Evolutionary conservation across 2,888 invertebrate species (phyloP).

Genomic region (Chalcis sispes): DNA sequence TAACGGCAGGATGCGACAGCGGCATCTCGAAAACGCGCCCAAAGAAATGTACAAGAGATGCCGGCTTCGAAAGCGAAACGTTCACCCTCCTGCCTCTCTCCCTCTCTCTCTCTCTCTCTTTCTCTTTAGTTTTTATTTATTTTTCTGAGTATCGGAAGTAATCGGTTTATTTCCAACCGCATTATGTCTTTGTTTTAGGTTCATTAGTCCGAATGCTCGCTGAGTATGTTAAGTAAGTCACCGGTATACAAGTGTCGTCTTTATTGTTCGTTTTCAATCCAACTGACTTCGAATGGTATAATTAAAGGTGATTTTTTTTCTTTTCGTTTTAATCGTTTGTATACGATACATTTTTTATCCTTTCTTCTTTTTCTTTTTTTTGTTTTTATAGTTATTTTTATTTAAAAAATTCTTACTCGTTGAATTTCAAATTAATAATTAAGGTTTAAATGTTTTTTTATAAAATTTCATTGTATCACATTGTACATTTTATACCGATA

Average conservation of each 20-base stretch:
- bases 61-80: constrained; percentile 41
- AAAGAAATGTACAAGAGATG: background rate
- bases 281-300: constrained; percentile 11
- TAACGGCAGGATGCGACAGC: constrained; percentile 40
- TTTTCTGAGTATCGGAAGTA: too few relatives aligned
- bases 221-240: constrained; percentile 28
- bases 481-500: too few relatives aligned
- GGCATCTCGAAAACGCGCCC: constrained; percentile 19
- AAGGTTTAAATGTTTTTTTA: too few relatives aligned
- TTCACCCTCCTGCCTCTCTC: too few relatives aligned
- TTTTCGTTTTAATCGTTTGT: background rate
- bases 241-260: background rate
- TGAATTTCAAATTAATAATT: too few relatives aligned
- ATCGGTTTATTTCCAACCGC: background rate
- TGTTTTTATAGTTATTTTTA: too few relatives aligned
- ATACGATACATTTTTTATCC: background rate
- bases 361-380: background rate
- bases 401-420: too few relatives aligned
- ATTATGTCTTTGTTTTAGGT: constrained; percentile 55
- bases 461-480: too few relatives aligned
- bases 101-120: too few relatives aligned
- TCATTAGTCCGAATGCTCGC: constrained; percentile 37
- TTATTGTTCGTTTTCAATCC: background rate
- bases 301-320: too few relatives aligned
- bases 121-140: too few relatives aligned